A percentile compares a stretch with the other conserved stretches of the same genome.
Conservation (phyloP, 1,140 invertebrate genomes). For the Drosophila malerkotliana region DNA sequence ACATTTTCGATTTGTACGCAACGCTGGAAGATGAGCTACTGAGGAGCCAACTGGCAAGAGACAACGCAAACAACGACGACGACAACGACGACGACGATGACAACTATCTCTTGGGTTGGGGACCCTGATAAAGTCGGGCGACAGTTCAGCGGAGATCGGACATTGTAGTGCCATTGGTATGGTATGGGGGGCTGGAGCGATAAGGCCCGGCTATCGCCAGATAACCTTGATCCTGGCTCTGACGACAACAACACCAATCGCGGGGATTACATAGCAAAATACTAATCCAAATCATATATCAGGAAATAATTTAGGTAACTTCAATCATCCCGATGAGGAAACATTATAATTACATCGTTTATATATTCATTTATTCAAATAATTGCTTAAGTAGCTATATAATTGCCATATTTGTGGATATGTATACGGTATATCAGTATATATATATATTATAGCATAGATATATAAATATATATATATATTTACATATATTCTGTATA, state of each 20-base stretch:
- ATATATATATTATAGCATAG: constrained; percentile 7
- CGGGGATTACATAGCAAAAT: not conserved
- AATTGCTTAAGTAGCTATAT: constrained; percentile 8
- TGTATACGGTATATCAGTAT: constrained; percentile 26
- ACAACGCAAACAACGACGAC: not conserved
- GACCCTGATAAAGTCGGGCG: constrained; percentile 50
- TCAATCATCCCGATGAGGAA: too few relatives aligned
- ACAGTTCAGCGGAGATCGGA: constrained; percentile 29
- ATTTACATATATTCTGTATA: constrained; percentile 7
- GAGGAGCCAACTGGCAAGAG: constrained; percentile 14
- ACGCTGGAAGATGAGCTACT: constrained; percentile 36
- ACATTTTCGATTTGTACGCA: constrained; percentile 46
- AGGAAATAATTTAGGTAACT: not conserved
- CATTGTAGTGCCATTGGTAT: constrained; percentile 15
- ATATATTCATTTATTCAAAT: constrained; percentile 13
- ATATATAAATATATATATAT: constrained; percentile 2
- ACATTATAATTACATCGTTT: not conserved
- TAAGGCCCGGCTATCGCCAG: constrained; percentile 34
- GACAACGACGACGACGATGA: constrained; percentile 16
- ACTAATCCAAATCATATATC: too few relatives aligned
- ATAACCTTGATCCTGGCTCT: constrained; percentile 76
- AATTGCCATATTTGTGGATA: constrained; percentile 29
- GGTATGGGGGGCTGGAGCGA: constrained; percentile 16
- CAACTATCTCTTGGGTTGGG: constrained; percentile 55
- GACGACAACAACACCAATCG: constrained; percentile 24